Evolutionary conservation across 2,888 invertebrate genomes (phyloP).

Genomic region (Melieria crassipennis): DNA sequence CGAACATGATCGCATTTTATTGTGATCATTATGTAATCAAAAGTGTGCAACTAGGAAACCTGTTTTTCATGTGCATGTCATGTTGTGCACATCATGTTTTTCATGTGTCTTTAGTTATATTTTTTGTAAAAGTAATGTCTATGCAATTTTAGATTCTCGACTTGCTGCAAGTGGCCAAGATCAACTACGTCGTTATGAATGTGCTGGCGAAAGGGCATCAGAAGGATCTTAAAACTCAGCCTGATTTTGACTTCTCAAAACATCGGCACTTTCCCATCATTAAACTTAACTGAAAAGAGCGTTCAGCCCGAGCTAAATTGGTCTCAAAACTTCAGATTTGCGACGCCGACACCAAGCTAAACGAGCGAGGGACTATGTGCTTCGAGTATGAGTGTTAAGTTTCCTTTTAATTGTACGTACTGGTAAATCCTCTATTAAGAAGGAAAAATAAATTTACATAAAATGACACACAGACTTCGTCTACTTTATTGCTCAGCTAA

Average conservation of each 20-base stretch:
- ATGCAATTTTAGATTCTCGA: conserved; percentile 74
- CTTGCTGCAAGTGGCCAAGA: conserved; percentile 90
- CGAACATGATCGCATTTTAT: no score
- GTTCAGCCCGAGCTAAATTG: neutral
- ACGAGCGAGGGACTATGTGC: neutral
- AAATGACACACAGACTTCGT: conserved; percentile 19
- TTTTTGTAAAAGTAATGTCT: conserved; percentile 36
- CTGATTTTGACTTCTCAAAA: conserved; percentile 90
- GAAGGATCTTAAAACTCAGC: conserved; percentile 83
- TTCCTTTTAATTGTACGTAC: neutral
- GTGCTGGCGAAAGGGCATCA: conserved; percentile 92
- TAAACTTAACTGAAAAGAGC: conserved; percentile 67
- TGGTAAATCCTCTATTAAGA: neutral
- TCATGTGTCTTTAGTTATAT: neutral
- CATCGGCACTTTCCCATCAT: conserved; percentile 93
- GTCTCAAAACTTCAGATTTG: neutral
- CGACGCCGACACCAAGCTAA: neutral
- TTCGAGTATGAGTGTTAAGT: neutral
- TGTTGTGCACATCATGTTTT: neutral
- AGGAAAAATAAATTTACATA: neutral
- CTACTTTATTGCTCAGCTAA: neutral
- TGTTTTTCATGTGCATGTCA: neutral
- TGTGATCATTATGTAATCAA: no score
- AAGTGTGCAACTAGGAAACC: no score
- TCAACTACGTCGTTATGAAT: conserved; percentile 95